Base-by-base conservation (phyloP, 1,140 invertebrate genomes). In the Leptonema lineaticorne region DNA sequence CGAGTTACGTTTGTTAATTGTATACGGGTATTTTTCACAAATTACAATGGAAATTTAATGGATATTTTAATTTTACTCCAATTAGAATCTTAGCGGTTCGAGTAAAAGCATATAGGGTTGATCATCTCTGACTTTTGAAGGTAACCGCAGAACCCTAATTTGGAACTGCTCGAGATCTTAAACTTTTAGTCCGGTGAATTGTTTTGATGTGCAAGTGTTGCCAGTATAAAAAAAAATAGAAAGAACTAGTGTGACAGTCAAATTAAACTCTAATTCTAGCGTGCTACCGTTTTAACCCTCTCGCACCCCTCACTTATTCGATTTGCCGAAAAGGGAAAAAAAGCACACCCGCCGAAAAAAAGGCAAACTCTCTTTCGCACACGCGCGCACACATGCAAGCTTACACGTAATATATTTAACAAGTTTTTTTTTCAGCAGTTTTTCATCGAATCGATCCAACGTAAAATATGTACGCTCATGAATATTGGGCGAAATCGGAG, bases 151-250 rank as follows among this genome's bases (percentile, higher is more conserved):
- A 46, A 20, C 59, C 59, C 26, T 41, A 46, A 62, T 62, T 62
- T 62, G 33, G 33, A 41, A 45, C 18, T 45, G 59, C 24, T 33
- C 22, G 41, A 62, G 59, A 37, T 62, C 59, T 46, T 41, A 62
- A 62, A 62, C 59, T 62, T 62, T 62, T 62, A 45, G 59, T 33
- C n/a, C 59, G 33, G 33, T 45, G 59, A 46, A 62, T 62, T 62
- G 59, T 62, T 62, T 62, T 62, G 59, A 62, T 45, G 59, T 16
- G n/a, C n/a, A n/a, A n/a, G n/a, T n/a, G n/a, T n/a, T n/a, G n/a
- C n/a, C n/a, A n/a, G n/a, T n/a, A n/a, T n/a, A n/a, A n/a, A n/a
- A 20, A 46, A 41, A 22, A 62, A 62, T 45, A 37, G 59, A 46
- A 45, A 62, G 27, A n/a, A n/a, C n/a, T n/a, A 62, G 59, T 45